These are phyloP conservation scores for Phymorhynchus buccinoides DNA, from an alignment of 1,140 invertebrate genomes.

Conservation along the genomic window DNA sequence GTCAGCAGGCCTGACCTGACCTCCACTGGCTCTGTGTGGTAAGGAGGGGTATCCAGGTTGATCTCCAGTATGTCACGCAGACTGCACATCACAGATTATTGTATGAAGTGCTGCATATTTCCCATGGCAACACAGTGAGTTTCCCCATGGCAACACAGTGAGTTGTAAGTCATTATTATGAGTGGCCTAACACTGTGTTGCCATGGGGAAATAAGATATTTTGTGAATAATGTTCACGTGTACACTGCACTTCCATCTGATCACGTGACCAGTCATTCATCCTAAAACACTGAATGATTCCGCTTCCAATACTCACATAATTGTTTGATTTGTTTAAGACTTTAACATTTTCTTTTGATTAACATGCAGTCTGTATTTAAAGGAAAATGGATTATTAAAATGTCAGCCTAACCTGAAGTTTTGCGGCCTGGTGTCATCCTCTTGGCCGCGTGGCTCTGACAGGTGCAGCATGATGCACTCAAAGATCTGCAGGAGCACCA, in stretches of 20 bases:
- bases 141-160: too few species aligned
- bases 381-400: background rate
- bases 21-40: conserved; percentile 21
- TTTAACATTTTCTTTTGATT: too few species aligned
- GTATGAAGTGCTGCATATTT: too few species aligned
- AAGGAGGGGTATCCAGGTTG: conserved; percentile 22
- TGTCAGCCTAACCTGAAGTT: background rate
- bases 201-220: too few species aligned
- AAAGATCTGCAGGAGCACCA: conserved; percentile 49
- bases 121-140: too few species aligned
- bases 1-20: conserved; percentile 29
- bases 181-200: background rate
- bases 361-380: too few species aligned
- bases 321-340: too few species aligned
- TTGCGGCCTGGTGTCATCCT: conserved; percentile 41
- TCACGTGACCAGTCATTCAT: background rate
- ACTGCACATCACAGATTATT: background rate
- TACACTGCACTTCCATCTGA: background rate
- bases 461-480: conserved; percentile 57
- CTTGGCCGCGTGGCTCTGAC: conserved; percentile 42
- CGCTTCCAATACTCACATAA: too few species aligned
- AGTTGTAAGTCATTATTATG: too few species aligned
- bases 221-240: too few species aligned
- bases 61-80: conserved; percentile 23
- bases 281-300: too few species aligned